A percentile compares a stretch with the other conserved stretches of the same genome.
Conservation (phyloP, 2,113 vertebrate species). For the Oryctolagus cuniculus region mOryCun1.1 NC_091433.1:194731001-194731500, state of each 20-base stretch:
- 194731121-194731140: neutral
- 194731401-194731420: rapidly evolving
- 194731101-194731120: neutral
- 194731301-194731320: rapidly evolving
- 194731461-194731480: rapidly evolving
- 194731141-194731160: rapidly evolving
- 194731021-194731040: neutral
- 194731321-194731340: too few species aligned
- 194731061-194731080: neutral
- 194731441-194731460: neutral
- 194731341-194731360: rapidly evolving
- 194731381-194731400: rapidly evolving
- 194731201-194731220: neutral
- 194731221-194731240: neutral
- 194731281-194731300: neutral
- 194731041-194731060: neutral
- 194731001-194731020: constrained; percentile 67
- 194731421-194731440: too few species aligned
- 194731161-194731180: rapidly evolving
- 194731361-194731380: too few species aligned
- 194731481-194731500: rapidly evolving
- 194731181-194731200: neutral
- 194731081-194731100: neutral
- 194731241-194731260: rapidly evolving
- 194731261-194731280: neutral